Percentiles rank a stretch among this genome's conserved stretches.
phyloP scores from a whole-genome alignment of 1,140 invertebrate genomes.

The Heterodera schachtii region DNA sequence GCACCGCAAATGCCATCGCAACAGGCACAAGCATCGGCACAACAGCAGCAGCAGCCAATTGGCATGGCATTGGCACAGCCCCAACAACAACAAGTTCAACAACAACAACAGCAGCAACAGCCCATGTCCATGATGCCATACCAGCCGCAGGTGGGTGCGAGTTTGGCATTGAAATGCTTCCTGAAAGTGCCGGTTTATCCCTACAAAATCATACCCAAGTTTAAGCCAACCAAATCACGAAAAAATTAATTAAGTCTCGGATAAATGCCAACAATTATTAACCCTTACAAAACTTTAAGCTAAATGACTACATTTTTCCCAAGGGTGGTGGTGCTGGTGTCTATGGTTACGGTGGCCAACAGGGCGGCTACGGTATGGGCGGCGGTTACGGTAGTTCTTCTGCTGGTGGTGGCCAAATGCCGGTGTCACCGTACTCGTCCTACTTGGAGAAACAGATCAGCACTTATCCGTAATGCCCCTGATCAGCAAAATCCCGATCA shows the following conservation, averaged over 20 bases:
- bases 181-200: too few species aligned
- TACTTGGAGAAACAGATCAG: conserved; percentile 55
- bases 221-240: too few species aligned
- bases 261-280: too few species aligned
- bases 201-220: too few species aligned
- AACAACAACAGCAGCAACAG: not conserved
- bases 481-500: too few species aligned
- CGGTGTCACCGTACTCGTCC: conserved; percentile 49
- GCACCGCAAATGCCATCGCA: not conserved
- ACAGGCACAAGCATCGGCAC: too few species aligned
- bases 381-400: conserved; percentile 23
- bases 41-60: not conserved
- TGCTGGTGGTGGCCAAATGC: conserved; percentile 8
- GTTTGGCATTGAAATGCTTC: not conserved
- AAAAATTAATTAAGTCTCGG: too few species aligned
- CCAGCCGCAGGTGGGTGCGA: too few species aligned
- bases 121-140: too few species aligned
- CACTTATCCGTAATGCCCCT: conserved; percentile 22
- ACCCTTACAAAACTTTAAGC: not conserved
- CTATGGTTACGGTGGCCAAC: not conserved
- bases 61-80: conserved; percentile 6
- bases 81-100: conserved; percentile 20
- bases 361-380: not conserved
- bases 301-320: not conserved
- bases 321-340: not conserved